phyloP scores from a whole-genome alignment of 2,113 vertebrate genomes.

The Perccottus glenii region DNA sequence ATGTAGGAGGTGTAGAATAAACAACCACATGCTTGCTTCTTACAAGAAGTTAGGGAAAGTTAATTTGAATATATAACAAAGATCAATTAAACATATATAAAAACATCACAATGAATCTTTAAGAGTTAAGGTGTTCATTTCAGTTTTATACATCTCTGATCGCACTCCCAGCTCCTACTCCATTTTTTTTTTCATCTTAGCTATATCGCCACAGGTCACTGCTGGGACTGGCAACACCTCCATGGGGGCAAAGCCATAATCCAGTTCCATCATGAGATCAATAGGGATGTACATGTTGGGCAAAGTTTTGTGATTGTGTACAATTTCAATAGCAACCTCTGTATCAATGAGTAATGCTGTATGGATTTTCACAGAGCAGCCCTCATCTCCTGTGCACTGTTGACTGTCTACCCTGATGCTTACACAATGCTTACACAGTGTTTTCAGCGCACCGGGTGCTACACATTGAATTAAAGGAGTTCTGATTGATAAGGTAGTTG shows the following conservation, averaged over 20 bases:
- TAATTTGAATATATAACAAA: too few species aligned
- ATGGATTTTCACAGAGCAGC: constrained; percentile 43
- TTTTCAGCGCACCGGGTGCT: constrained; percentile 72
- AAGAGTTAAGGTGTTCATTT: too few species aligned
- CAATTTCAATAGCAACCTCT: constrained; percentile 32
- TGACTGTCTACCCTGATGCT: constrained; percentile 56
- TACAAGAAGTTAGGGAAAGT: too few species aligned
- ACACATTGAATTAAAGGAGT: constrained; percentile 84
- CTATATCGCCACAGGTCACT: too few species aligned
- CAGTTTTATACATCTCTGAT: too few species aligned
- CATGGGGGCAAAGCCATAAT: background rate
- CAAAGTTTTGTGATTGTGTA: constrained; percentile 2
- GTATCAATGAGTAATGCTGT: constrained; percentile 11
- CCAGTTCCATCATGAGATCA: background rate
- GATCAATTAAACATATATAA: too few species aligned
- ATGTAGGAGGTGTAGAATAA: too few species aligned
- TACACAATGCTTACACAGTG: constrained; percentile 74
- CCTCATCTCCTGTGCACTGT: constrained; percentile 47
- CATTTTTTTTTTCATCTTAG: too few species aligned
- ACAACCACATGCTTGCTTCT: too few species aligned
- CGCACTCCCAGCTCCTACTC: too few species aligned
- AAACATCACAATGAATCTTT: too few species aligned
- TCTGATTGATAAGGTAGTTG: constrained; percentile 94
- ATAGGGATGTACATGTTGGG: background rate
- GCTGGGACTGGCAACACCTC: too few species aligned